phyloP scores from a whole-genome alignment of 1,140 invertebrate genomes.

The Saxidomus purpurata region DNA sequence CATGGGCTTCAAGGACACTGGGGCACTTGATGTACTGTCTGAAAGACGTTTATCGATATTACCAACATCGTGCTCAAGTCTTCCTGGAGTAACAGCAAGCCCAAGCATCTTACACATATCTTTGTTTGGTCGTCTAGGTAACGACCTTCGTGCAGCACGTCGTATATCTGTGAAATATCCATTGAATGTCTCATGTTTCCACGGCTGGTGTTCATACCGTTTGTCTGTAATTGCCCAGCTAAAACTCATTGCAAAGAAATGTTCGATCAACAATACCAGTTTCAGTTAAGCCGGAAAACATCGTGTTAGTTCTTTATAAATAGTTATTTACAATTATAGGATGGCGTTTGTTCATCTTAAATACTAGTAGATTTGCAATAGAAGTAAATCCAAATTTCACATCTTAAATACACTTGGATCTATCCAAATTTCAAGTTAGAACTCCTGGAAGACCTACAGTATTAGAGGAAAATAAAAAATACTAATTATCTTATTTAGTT shows the following conservation, averaged over 20 bases:
- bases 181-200: slow-evolving; percentile 38
- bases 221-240: slow-evolving; percentile 21
- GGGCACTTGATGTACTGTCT: not conserved
- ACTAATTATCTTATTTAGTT: too few relatives aligned
- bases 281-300: not conserved
- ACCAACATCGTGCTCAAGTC: not conserved
- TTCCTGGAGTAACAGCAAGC: not conserved
- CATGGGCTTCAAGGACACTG: not conserved
- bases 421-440: too few relatives aligned
- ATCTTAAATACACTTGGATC: too few relatives aligned
- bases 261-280: not conserved
- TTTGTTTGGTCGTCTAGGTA: slow-evolving; percentile 40
- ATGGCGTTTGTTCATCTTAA: too few relatives aligned
- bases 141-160: slow-evolving; percentile 38
- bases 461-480: too few relatives aligned
- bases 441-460: too few relatives aligned
- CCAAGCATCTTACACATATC: slow-evolving; percentile 44
- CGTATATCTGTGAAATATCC: slow-evolving; percentile 59
- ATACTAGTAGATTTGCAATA: too few relatives aligned
- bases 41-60: not conserved
- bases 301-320: not conserved
- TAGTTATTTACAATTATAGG: not conserved
- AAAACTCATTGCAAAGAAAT: slow-evolving; percentile 27
- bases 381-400: too few relatives aligned
- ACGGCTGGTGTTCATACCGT: not conserved